phyloP scores from a whole-genome alignment of 1,140 invertebrate genomes.

The Mamestra configurata region DNA sequence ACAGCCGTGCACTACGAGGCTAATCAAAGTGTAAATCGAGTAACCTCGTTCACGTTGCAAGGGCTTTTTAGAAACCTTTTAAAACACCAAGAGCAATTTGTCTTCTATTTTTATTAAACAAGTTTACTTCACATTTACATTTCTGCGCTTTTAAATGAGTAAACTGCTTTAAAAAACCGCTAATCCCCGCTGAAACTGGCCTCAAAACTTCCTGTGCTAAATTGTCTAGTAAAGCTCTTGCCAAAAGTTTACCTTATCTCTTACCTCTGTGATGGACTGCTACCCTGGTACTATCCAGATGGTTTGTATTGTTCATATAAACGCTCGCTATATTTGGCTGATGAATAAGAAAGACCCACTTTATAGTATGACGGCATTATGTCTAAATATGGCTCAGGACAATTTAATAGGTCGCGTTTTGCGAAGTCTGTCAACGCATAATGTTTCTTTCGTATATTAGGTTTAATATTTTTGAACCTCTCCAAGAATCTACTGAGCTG shows the following conservation, averaged over 20 bases:
- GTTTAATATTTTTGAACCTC: neutral
- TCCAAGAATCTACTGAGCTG: neutral
- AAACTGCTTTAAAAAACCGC: neutral
- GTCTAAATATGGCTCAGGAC: conserved; percentile 27
- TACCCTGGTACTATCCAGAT: too few species aligned
- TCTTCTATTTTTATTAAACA: neutral
- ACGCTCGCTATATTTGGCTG: neutral
- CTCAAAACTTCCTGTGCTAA: conserved; percentile 8
- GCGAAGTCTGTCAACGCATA: neutral
- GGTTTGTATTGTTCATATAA: neutral
- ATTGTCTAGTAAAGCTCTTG: conserved; percentile 2
- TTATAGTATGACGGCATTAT: neutral
- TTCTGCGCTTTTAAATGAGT: neutral
- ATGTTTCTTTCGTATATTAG: neutral
- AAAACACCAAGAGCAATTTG: neutral
- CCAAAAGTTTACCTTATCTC: conserved; percentile 30
- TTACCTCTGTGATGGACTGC: neutral
- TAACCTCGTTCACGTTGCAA: conserved; percentile 21
- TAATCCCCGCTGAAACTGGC: conserved; percentile 8
- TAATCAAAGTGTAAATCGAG: conserved; percentile 23
- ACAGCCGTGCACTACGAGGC: neutral
- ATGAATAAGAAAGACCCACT: neutral
- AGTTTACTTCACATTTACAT: neutral
- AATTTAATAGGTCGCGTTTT: conserved; percentile 19
- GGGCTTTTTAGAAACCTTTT: neutral